A percentile compares a stretch with the other conserved stretches of the same genome.
Evolutionary conservation across 2,113 vertebrate species (phyloP).

Genomic region (Sceloporus undulatus): DNA sequence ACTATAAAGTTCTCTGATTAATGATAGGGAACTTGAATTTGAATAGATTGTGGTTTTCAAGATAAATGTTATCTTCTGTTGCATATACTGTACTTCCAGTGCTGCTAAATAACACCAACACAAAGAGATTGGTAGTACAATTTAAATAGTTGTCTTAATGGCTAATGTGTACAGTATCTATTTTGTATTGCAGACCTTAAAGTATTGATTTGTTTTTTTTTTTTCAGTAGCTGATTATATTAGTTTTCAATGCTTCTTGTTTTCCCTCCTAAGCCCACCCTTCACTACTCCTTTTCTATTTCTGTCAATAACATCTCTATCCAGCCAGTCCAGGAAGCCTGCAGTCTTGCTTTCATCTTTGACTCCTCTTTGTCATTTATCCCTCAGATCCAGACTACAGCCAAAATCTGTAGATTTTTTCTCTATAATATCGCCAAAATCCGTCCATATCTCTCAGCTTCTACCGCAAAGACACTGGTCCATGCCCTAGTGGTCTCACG

Average conservation of each 20-base stretch:
- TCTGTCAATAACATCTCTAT: no score
- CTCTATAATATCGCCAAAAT: no score
- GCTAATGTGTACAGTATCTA: neutral
- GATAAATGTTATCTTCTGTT: slow-evolving; percentile 10
- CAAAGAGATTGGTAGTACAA: neutral
- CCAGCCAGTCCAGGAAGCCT: no score
- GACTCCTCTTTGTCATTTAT: no score
- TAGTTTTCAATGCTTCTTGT: neutral
- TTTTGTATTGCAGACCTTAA: neutral
- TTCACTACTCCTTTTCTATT: no score
- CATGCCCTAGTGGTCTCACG: no score
- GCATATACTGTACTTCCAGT: neutral
- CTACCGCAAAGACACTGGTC: no score
- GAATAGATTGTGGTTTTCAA: slow-evolving; percentile 18
- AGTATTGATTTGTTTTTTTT: neutral
- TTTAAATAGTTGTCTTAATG: neutral
- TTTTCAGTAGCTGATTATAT: neutral
- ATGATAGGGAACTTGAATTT: slow-evolving; percentile 26
- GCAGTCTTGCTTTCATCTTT: no score
- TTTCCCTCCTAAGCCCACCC: no score
- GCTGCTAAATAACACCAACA: neutral
- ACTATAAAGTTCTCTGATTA: slow-evolving; percentile 28
- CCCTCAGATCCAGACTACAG: no score
- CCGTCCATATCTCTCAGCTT: no score
- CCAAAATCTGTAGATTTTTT: no score